Evolutionary conservation across 2,888 invertebrate genomes (phyloP).

Genomic region (Caenorhabditis becei): DNA sequence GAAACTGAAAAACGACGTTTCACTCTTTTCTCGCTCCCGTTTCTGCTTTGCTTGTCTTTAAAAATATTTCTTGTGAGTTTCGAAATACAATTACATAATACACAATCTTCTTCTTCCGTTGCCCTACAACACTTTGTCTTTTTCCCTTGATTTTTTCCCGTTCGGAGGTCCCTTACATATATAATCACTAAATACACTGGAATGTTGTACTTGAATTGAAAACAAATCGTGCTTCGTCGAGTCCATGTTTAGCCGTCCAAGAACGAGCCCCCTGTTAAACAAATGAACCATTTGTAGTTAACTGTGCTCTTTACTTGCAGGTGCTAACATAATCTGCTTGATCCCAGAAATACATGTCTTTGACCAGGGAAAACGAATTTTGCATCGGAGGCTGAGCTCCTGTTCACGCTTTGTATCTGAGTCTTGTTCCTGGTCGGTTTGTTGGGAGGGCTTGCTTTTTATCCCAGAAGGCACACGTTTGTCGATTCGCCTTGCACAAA

Average conservation of each 20-base stretch:
- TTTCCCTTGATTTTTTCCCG: neutral
- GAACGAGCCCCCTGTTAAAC: neutral
- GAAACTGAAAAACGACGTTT: neutral
- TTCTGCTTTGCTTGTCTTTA: neutral
- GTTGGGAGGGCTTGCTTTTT: no score
- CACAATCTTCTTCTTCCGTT: neutral
- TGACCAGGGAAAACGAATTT: no score
- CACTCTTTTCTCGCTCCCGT: neutral
- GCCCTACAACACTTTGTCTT: neutral
- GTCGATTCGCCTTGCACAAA: no score
- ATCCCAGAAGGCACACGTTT: no score
- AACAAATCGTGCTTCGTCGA: neutral
- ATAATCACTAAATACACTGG: neutral
- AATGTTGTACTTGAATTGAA: neutral
- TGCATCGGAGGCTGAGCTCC: no score
- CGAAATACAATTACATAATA: neutral
- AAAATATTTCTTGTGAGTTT: neutral
- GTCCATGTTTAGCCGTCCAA: neutral
- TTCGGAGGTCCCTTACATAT: neutral
- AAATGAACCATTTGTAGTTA: constrained; percentile 3
- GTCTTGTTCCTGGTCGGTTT: no score
- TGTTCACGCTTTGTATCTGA: no score
- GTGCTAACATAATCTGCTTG: neutral
- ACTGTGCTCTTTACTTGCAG: neutral
- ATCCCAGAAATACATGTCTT: neutral